These are phyloP conservation scores for Pao palembangensis DNA, from an alignment of 2,113 vertebrate species.

Conservation along the genomic window DNA sequence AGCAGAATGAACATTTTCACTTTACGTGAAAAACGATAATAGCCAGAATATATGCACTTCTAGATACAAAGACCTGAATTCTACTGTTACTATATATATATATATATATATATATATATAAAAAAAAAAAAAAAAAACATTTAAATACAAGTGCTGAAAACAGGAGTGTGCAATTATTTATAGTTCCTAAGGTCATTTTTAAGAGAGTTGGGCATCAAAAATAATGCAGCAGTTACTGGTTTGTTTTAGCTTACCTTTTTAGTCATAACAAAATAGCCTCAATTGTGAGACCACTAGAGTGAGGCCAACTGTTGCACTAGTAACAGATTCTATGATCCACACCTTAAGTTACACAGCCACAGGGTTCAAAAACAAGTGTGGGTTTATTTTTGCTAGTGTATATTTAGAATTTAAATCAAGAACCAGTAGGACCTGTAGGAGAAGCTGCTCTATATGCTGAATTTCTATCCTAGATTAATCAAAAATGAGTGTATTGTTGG, in stretches of 20 bases:
- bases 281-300: background rate
- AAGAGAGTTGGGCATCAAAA: too few relatives aligned
- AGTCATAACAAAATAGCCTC: background rate
- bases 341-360: background rate
- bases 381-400: background rate
- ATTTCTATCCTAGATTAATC: slow-evolving; percentile 11
- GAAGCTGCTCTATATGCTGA: background rate
- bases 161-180: too few relatives aligned
- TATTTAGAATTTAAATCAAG: background rate
- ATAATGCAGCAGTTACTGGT: background rate
- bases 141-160: too few relatives aligned
- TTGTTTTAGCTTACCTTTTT: background rate
- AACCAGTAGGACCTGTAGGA: slow-evolving; percentile 24
- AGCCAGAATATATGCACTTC: too few relatives aligned
- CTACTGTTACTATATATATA: too few relatives aligned
- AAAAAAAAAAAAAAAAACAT: too few relatives aligned
- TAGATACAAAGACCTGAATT: too few relatives aligned
- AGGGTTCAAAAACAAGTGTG: background rate
- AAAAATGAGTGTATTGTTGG: background rate
- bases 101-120: too few relatives aligned
- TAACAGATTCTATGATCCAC: background rate
- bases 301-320: background rate
- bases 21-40: too few relatives aligned
- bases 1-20: too few relatives aligned
- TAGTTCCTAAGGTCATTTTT: too few relatives aligned